Conservation (phyloP, 1,140 invertebrate genomes). For the Theocolax elegans region DNA sequence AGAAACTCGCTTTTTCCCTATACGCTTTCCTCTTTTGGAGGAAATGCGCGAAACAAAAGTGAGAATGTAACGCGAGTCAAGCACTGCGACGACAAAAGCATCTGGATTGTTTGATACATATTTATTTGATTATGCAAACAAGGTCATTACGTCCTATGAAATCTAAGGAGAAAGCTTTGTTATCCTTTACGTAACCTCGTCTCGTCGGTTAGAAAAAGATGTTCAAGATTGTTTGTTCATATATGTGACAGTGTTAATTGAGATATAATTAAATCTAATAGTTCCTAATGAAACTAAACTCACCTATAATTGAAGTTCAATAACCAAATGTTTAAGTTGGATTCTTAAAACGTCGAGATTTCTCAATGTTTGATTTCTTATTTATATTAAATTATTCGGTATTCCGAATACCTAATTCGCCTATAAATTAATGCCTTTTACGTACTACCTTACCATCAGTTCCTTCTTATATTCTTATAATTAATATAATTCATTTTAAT, state of each 20-base stretch:
- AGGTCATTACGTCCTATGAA: not conserved
- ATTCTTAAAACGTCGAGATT: too few relatives aligned
- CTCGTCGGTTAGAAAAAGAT: too few relatives aligned
- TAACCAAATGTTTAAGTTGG: too few relatives aligned
- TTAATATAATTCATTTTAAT: conserved; percentile 5
- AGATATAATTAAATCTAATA: too few relatives aligned
- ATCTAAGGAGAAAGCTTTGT: conserved; percentile 11
- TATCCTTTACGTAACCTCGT: not conserved
- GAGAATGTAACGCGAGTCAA: not conserved
- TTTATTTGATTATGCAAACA: conserved; percentile 25
- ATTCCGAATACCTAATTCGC: too few relatives aligned
- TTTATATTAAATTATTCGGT: too few relatives aligned
- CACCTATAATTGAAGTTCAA: too few relatives aligned
- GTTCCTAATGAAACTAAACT: too few relatives aligned
- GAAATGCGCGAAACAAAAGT: conserved; percentile 1
- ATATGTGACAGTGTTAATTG: too few relatives aligned
- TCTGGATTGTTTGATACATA: not conserved
- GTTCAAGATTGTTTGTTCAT: too few relatives aligned
- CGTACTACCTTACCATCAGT: not conserved
- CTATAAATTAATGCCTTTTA: not conserved
- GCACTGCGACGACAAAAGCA: not conserved
- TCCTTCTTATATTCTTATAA: too few relatives aligned
- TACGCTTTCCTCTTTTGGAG: conserved; percentile 9
- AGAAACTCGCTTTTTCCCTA: conserved; percentile 10
- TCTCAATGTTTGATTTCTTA: too few relatives aligned